Percentiles rank a stretch among this genome's conserved stretches.
phyloP scores from a whole-genome alignment of 2,797 vertebrate species.

The Coluber constrictor region DNA sequence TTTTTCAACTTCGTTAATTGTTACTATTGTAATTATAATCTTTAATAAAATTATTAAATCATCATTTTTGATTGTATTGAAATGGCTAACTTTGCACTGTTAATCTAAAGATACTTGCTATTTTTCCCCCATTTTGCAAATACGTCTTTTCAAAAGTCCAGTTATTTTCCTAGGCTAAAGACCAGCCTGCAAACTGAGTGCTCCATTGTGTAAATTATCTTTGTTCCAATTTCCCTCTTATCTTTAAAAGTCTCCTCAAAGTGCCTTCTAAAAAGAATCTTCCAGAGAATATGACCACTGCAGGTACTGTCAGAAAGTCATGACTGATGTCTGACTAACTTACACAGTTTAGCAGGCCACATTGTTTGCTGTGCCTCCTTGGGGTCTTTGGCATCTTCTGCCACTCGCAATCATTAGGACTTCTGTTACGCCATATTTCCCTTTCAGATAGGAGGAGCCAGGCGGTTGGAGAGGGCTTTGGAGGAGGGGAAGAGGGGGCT shows the following conservation, averaged over 20 bases:
- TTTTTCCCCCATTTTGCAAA: background rate
- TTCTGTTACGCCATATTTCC: background rate
- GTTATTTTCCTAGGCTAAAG: background rate
- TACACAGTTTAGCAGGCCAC: background rate
- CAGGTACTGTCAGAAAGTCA: background rate
- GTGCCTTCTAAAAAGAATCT: background rate
- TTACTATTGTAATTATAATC: background rate
- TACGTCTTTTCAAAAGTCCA: background rate
- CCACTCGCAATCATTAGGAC: background rate
- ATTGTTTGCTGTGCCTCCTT: background rate
- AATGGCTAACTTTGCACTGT: background rate
- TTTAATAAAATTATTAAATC: background rate
- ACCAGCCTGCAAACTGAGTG: background rate
- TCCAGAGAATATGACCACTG: background rate
- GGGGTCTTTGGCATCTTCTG: background rate
- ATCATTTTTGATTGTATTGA: background rate
- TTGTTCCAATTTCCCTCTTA: background rate
- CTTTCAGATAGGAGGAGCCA: background rate
- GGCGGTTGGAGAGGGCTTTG: background rate
- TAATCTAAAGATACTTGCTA: background rate
- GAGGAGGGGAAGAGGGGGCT: slow-evolving; percentile 42
- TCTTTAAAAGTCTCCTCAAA: background rate
- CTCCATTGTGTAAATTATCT: background rate
- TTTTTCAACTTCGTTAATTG: background rate
- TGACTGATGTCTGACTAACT: background rate